Base-by-base conservation (phyloP, 2,113 vertebrate genomes). In the Eptesicus fuscus region DNA sequence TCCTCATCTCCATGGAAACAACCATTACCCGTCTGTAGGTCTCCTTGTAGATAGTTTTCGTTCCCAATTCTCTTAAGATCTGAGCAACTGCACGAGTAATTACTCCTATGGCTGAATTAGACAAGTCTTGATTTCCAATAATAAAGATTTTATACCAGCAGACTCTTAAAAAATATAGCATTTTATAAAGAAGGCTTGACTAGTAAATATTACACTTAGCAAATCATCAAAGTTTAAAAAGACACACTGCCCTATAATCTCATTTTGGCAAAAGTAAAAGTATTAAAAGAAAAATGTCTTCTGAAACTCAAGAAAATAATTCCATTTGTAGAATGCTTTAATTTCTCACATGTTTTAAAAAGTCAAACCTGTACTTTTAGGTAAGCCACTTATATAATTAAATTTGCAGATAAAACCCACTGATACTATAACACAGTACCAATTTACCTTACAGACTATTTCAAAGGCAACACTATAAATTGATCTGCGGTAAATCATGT, bases 101-200 rank as follows among this genome's bases (percentile, higher is more conserved):
- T 93, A 83, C 73, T 61, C 80, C 63, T 71, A 79, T 16, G 1
- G 9, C 8, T 84, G 14, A 67, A 77, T 71, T 73, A 71, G 32
- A 47, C 35, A 88, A 44, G 8, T 35, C 51, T 23, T 67, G 10
- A 92, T 79, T 90, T 88, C 44, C 2, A 73, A 53, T 87, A 84
- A 90, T 35, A 74, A 91, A 5, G 0, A 77, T 78, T 88, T 82
- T 78, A 73, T 61, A 71, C 2, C 28, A 88, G 53, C 9, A 83
- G 23, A 30, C 2, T 42, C 25, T 74, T 2, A 65, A 90, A 94
- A 90, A 82, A 82, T 25, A 28, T 22, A 84, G 5, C 5, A 35
- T 88, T 88, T 42, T 63, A 61, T 86, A 93, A 93, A 63, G 4
- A 95, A 79, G 32, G 12, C 2, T 84, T 92, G 69, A 83, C 56